Evolutionary conservation across 1,140 invertebrate genomes (phyloP).

Genomic region (Bombus cullumanus): DNA sequence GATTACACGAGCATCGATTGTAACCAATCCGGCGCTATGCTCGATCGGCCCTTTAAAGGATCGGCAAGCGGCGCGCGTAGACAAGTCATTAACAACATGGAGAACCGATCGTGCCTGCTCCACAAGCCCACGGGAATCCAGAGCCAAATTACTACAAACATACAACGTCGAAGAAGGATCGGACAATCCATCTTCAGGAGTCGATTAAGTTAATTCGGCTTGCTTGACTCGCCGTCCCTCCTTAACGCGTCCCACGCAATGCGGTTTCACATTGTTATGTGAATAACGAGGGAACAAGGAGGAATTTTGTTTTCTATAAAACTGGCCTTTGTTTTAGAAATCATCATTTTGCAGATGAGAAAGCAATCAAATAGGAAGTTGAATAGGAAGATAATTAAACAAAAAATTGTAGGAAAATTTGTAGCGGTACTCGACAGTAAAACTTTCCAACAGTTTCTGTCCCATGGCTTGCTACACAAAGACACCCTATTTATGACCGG

Average conservation of each 20-base stretch:
- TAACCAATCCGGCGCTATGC: neutral
- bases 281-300: neutral
- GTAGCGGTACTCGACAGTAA: too few relatives aligned
- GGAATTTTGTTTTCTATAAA: too few relatives aligned
- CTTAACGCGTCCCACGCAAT: neutral
- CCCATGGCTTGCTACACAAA: too few relatives aligned
- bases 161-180: constrained; percentile 38
- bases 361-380: too few relatives aligned
- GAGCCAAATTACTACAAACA: constrained; percentile 38
- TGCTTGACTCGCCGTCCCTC: neutral
- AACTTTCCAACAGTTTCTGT: too few relatives aligned
- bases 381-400: too few relatives aligned
- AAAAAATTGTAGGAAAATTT: too few relatives aligned
- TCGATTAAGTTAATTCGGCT: constrained; percentile 59
- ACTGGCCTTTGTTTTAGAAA: too few relatives aligned
- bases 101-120: constrained; percentile 2
- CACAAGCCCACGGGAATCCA: constrained; percentile 24
- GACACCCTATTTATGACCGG: too few relatives aligned
- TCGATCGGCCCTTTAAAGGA: neutral
- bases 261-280: neutral
- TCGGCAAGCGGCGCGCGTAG: neutral
- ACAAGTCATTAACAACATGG: constrained; percentile 49
- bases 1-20: constrained; percentile 22
- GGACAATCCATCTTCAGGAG: constrained; percentile 38
- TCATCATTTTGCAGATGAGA: too few relatives aligned